A percentile compares a stretch with the other conserved stretches of the same genome.
Conservation (phyloP, 2,797 vertebrate genomes). For the Fistularia tabacaria region DNA sequence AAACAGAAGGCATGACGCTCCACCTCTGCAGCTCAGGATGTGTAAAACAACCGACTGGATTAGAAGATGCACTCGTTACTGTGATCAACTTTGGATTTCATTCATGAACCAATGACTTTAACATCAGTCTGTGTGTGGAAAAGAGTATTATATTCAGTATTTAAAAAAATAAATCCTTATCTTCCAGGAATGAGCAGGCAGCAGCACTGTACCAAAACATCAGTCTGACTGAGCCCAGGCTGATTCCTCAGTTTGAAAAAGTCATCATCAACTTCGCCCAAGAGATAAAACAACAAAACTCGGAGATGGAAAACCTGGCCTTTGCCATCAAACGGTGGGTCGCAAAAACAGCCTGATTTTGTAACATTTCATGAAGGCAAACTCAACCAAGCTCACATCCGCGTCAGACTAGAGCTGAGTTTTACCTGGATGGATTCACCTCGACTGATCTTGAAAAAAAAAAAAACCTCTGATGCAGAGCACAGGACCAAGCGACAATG, state of each 20-base stretch:
- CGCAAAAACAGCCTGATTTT: background rate
- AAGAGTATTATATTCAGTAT: background rate
- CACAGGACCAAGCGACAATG: slow-evolving; percentile 91
- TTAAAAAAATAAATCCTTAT: too few relatives aligned
- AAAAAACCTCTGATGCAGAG: slow-evolving; percentile 67
- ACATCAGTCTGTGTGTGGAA: too few relatives aligned
- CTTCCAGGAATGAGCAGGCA: slow-evolving; percentile 83
- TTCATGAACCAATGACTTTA: too few relatives aligned
- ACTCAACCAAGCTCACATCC: too few relatives aligned
- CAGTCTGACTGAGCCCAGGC: slow-evolving; percentile 84
- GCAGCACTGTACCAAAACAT: slow-evolving; percentile 92
- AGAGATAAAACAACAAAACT: slow-evolving; percentile 89
- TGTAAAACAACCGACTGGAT: too few relatives aligned
- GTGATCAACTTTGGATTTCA: too few relatives aligned
- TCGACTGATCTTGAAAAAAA: background rate
- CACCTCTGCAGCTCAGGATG: too few relatives aligned
- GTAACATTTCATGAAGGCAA: too few relatives aligned
- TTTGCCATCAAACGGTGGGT: slow-evolving; percentile 89
- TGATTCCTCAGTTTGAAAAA: slow-evolving; percentile 87
- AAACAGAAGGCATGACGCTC: too few relatives aligned
- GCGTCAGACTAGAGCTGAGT: background rate
- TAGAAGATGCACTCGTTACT: too few relatives aligned
- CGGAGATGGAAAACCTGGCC: slow-evolving; percentile 92
- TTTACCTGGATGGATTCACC: background rate
- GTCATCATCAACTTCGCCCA: slow-evolving; percentile 87